phyloP scores from a whole-genome alignment of 2,888 invertebrate genomes.

The Philopedon plagiatum region DNA sequence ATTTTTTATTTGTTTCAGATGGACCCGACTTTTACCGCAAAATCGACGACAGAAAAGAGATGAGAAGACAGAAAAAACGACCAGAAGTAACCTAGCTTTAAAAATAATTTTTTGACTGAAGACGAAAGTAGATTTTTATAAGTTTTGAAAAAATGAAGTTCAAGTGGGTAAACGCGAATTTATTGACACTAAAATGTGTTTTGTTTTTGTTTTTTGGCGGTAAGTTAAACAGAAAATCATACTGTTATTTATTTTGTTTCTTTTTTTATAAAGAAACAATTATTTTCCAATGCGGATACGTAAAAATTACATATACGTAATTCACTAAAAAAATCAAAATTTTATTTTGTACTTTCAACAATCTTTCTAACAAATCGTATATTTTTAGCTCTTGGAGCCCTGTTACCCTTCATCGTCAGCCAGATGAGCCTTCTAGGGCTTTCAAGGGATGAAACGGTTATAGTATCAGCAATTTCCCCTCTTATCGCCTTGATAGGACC shows the following conservation, averaged over 20 bases:
- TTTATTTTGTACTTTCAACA: neutral
- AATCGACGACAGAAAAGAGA: slow-evolving; percentile 46
- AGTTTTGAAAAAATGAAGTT: slow-evolving; percentile 62
- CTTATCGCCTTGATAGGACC: slow-evolving; percentile 86
- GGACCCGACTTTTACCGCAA: slow-evolving; percentile 22
- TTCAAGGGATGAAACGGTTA: slow-evolving; percentile 80
- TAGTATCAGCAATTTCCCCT: slow-evolving; percentile 85
- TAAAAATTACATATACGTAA: too few species aligned
- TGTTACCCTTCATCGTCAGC: slow-evolving; percentile 85
- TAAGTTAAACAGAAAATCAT: too few species aligned
- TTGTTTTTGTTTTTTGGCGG: slow-evolving; percentile 87
- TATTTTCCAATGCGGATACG: too few species aligned
- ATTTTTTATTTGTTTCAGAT: slow-evolving; percentile 54
- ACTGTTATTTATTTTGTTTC: too few species aligned
- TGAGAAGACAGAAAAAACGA: slow-evolving; percentile 50
- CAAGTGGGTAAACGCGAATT: slow-evolving; percentile 73
- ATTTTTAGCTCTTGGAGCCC: slow-evolving; percentile 81
- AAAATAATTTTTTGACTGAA: slow-evolving; percentile 17
- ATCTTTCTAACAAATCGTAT: neutral
- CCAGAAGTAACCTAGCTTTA: slow-evolving; percentile 33
- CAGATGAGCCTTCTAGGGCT: slow-evolving; percentile 84
- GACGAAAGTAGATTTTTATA: slow-evolving; percentile 16
- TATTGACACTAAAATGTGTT: slow-evolving; percentile 84
- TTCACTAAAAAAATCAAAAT: neutral
- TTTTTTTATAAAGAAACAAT: too few species aligned